Evolutionary conservation across 1,140 invertebrate species (phyloP), one percentile per base, ranked within the genome.

Genomic region (Sarcophaga bullata): DNA sequence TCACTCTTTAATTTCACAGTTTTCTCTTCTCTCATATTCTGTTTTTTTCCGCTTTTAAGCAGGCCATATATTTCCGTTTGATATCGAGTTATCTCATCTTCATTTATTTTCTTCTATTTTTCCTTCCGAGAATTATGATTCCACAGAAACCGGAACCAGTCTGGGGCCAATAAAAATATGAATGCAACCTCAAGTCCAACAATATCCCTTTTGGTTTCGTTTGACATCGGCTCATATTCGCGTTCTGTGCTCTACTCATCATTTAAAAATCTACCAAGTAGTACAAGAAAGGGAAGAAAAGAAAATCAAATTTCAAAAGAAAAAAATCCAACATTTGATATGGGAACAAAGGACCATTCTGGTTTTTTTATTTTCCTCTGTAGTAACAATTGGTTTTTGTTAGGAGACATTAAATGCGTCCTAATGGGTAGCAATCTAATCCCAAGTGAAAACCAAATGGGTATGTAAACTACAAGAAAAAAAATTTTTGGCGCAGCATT

Each of bases 241-340:
- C 90, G 91, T 85, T 86, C n/a, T 92, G 52, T 92, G 91, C 84
- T 92, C 90, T 82, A 94, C 93, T 50, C 94, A 94, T 88, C 93
- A 93, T 95, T 95, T 90, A 93, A 93, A 87, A 94, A 94, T 88
- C 91, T 94, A 81, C 93, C 94, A 91, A 93, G 94, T 89, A 88
- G 87, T 86, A 48, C 49, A 88, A 54, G 6, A 25, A 50, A 54
- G n/a, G 8, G 46, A 48, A 78, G 46, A 15, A 58, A 58, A 58
- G n/a, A 6, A 58, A 58, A 58, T 58, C 52, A 58, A 15, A 15
- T 58, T 15, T 13, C 15, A n/a, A n/a, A 58, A 58, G 54, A 58
- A 58, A 58, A n/a, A 37, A 37, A 37, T 37, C 6, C 11, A 13
- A 58, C 15, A 58, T 58, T 58, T 58, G 54, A 58, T 58, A 58